Base-by-base conservation (phyloP, 2,888 invertebrate species). In the Leucophora obtusa region DNA sequence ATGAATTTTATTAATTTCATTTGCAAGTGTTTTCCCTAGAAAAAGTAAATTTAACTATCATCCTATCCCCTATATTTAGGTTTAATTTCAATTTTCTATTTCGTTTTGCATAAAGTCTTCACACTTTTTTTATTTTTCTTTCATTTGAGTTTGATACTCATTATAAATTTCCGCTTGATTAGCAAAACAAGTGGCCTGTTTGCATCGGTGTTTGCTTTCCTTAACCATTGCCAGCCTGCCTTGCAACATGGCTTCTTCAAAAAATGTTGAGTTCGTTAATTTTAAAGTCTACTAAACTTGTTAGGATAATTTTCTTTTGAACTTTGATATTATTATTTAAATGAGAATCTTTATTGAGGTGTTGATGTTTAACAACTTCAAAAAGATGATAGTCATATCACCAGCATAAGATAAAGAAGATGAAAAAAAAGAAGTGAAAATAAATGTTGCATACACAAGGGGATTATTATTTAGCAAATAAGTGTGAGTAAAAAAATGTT, bases 171-270 rank as follows among this genome's bases (percentile, higher is more conserved):
- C 83, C 84, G 84, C 83, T 83, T 85, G 84, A 81, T 84, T 82
- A 83, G 82, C 84, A 82, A 79, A 82, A 84, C 85, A 86, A 86
- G 83, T 86, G 83, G 86, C 85, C 83, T 71, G 77, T 66, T 66
- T 71, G 71, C 66, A 71, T 65, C 71, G 43, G 47, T 71, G 71
- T 59, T 53, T 21, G 70, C 63, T 70, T 50, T 21, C 51, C 51
- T 24, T 24, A 60, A 71, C 17, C 56, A 73, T 73, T 60, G 38
- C 28, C 56, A 24, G 21, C 3, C 15, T 65, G 58, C 10, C 9
- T 38, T 47, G 43, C 35, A 33, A 11, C 33, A 14, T 56, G 28
- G 38, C 24, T 68, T 66, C 18, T 62, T 62, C 54, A 62, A 2
- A 14, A 43, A 9, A 35, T 56, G 63, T 63, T 74, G 74, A 74